These are phyloP conservation scores for Isotomurus palustris DNA, from an alignment of 2,888 invertebrate genomes.

Conservation along the genomic window DNA sequence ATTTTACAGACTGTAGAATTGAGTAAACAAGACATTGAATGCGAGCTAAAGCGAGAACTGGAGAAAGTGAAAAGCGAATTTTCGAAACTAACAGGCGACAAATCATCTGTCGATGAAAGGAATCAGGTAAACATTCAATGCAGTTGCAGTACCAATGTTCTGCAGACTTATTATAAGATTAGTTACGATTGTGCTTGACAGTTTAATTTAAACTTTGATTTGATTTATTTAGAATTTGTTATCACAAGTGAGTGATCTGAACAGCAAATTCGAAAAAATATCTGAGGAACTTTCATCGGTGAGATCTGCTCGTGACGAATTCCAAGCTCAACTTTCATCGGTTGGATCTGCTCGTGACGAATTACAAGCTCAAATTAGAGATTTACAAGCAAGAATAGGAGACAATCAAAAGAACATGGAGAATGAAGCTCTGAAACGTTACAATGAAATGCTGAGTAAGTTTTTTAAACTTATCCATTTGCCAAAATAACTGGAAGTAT, in stretches of 20 bases:
- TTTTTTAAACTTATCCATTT: no score
- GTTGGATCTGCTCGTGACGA: slow-evolving; percentile 13
- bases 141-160: no score
- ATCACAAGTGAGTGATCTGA: slow-evolving; percentile 64
- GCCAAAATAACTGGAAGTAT: no score
- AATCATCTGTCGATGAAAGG: slow-evolving; percentile 28
- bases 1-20: slow-evolving; percentile 31
- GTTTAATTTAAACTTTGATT: background rate
- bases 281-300: slow-evolving; percentile 50
- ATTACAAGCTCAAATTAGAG: slow-evolving; percentile 32
- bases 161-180: no score
- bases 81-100: slow-evolving; percentile 19
- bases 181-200: no score
- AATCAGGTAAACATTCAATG: slow-evolving; percentile 30
- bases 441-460: slow-evolving; percentile 43
- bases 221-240: slow-evolving; percentile 58
- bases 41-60: slow-evolving; percentile 33
- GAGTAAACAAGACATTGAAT: slow-evolving; percentile 33
- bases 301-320: slow-evolving; percentile 18
- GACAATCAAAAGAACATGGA: slow-evolving; percentile 43
- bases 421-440: slow-evolving; percentile 35
- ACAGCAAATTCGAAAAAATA: slow-evolving; percentile 57
- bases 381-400: slow-evolving; percentile 38
- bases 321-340: slow-evolving; percentile 32
- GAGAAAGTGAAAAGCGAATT: slow-evolving; percentile 27